Evolutionary conservation across 2,797 vertebrate species (phyloP).

Genomic region (Chelon labrosus): DNA sequence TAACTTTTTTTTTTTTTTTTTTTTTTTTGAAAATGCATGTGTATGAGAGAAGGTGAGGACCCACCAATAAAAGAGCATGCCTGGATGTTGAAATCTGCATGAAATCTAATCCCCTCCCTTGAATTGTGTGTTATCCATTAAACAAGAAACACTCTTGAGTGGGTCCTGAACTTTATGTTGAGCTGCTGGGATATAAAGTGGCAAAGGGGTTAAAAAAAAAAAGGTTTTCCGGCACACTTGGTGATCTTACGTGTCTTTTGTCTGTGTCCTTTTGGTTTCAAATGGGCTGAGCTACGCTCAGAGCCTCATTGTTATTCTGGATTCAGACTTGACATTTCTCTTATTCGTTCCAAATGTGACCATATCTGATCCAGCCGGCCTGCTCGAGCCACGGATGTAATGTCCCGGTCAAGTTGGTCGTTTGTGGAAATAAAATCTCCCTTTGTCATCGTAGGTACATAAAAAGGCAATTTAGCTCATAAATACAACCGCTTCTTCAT

Average conservation of each 20-base stretch:
- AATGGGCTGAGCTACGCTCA: constrained; percentile 33
- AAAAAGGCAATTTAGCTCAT: constrained; percentile 22
- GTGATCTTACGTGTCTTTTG: constrained; percentile 54
- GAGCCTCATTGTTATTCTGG: constrained; percentile 69
- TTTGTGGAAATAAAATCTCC: constrained; percentile 39
- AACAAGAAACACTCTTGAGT: constrained; percentile 14
- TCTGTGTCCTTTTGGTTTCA: constrained; percentile 56
- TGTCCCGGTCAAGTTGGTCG: constrained; percentile 29
- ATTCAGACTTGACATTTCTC: constrained; percentile 72
- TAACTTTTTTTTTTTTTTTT: constrained; percentile 21
- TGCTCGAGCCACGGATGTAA: constrained; percentile 18
- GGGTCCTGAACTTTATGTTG: constrained; percentile 16
- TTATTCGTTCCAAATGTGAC: constrained; percentile 61
- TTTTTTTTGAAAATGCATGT: constrained; percentile 9
- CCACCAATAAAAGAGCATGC: constrained; percentile 26
- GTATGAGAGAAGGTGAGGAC: constrained; percentile 27
- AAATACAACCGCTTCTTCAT: constrained; percentile 6
- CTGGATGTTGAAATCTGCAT: background rate
- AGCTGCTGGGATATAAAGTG: constrained; percentile 37
- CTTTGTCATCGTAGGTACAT: constrained; percentile 11
- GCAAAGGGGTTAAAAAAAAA: constrained; percentile 41
- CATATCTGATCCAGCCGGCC: constrained; percentile 58
- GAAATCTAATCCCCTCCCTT: constrained; percentile 34
- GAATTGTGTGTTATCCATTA: constrained; percentile 32
- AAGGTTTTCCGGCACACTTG: constrained; percentile 4